Evolutionary conservation across 2,113 vertebrate species (phyloP), one percentile per base, ranked within the genome.

Genomic region (Apteryx mantelli): DNA sequence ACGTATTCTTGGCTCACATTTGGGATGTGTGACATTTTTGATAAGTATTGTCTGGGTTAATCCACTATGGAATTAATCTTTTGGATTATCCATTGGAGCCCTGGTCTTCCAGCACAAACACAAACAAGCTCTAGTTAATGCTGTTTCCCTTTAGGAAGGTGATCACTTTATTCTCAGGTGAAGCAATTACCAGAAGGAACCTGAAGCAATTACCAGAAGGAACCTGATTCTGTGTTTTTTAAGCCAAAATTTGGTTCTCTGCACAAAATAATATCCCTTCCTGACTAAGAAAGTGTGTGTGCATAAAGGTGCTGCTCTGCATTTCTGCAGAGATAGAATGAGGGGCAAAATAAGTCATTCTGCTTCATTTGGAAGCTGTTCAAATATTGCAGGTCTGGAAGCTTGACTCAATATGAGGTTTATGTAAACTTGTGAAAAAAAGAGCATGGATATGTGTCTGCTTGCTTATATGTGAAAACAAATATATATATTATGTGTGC

Each of bases 41-140:
- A 68, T 77, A 89, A 94, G 53, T 76, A 79, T 89, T 95, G 38
- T 92, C 86, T 95, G 75, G 70, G 66, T 91, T 85, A 95, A 74
- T 93, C 84, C 89, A 75, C 64, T 75, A 64, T 81, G 92, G 76
- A 96, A 86, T 91, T 38, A 88, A 95, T 75, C 88, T 86, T 86
- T 83, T 94, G 85, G 75, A 91, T 94, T 88, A 89, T 93, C 26
- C 68, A 79, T 58, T 46, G 70, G 36, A 88, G 50, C 50, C 36
- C 48, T 70, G 46, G 44, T 85, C 74, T 95, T 93, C 74, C 56
- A 79, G 77, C 46, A 86, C n/a, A 60, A 77, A 68, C 28, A 77
- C n/a, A 71, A 87, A 61, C 56, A 76, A 64, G 46, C 66, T 74
- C 7, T 58, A 16, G 30, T 56, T 75, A 89, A 70, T 1, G 3